Percentiles rank a stretch among this genome's conserved stretches.
These are phyloP conservation scores for Drosophila engyochracea DNA, from an alignment of 2,888 invertebrate species.

Conservation along the genomic window DNA sequence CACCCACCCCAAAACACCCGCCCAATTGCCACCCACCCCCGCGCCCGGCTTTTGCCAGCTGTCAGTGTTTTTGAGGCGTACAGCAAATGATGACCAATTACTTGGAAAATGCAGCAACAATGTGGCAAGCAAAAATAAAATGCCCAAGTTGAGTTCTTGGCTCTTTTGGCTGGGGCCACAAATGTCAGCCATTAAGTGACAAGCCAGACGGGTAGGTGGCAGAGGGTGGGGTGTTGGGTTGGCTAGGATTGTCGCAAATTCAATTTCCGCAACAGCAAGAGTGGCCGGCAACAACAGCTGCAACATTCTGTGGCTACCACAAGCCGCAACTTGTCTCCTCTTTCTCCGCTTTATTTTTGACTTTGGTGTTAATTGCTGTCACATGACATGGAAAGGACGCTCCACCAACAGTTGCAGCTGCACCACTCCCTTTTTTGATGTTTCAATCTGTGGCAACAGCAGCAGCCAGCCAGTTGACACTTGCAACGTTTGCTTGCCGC, in stretches of 20 bases:
- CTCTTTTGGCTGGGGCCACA: conserved; percentile 25
- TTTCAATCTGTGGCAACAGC: conserved; percentile 63
- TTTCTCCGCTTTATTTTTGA: conserved; percentile 37
- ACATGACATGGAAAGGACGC: conserved; percentile 67
- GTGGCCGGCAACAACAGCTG: conserved; percentile 35
- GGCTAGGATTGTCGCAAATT: conserved; percentile 61
- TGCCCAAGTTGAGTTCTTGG: conserved; percentile 28
- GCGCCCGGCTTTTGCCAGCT: conserved; percentile 25
- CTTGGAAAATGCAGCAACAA: conserved; percentile 79
- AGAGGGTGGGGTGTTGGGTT: too few species aligned
- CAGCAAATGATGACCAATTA: conserved; percentile 73
- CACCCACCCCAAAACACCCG: neutral
- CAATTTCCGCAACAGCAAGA: conserved; percentile 71
- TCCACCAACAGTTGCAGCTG: conserved; percentile 37
- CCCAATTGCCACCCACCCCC: neutral
- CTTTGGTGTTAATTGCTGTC: conserved; percentile 78
- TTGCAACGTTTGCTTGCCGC: conserved; percentile 37
- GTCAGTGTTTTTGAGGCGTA: conserved; percentile 52
- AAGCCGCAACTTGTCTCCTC: conserved; percentile 19
- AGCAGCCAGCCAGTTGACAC: conserved; percentile 32
- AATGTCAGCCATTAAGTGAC: conserved; percentile 58
- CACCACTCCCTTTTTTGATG: conserved; percentile 44
- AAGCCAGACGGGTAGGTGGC: conserved; percentile 3
- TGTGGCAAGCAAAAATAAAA: conserved; percentile 59
- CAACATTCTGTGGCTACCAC: conserved; percentile 31